Evolutionary conservation across 2,113 vertebrate species (phyloP).

Genomic region (cat (Felis catus)): F.catus_Fca126_mat1.0 CM031413.1:98281501-98282000

Average conservation of each 20-base stretch:
- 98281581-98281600: neutral
- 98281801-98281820: neutral
- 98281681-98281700: neutral
- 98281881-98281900: neutral
- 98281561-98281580: neutral
- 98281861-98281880: neutral
- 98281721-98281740: neutral
- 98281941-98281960: conserved; percentile 38
- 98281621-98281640: neutral
- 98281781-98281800: neutral
- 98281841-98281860: neutral
- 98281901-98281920: neutral
- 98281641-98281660: neutral
- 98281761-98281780: neutral
- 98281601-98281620: neutral
- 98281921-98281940: conserved; percentile 5
- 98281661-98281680: neutral
- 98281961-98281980: neutral
- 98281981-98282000: neutral
- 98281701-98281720: neutral
- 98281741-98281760: neutral
- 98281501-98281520: neutral
- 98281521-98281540: neutral
- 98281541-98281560: neutral
- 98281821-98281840: neutral